Percentiles rank a stretch among this genome's conserved stretches.
These are phyloP conservation scores for Neogobius melanostomus DNA, from an alignment of 2,113 vertebrate species.

Conservation along the genomic window DNA sequence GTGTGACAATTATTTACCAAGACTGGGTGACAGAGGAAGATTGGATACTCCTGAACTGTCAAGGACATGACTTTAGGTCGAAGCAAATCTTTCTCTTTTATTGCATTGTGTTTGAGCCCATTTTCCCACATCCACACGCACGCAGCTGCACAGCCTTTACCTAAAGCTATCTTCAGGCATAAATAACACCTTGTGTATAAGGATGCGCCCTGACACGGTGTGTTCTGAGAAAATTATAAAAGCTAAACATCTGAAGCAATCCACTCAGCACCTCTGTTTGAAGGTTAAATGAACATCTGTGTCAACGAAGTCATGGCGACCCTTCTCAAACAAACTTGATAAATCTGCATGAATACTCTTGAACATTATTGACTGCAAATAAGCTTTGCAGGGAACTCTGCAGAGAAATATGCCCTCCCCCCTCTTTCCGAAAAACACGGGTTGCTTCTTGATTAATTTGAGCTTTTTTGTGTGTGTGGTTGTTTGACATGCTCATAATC, in stretches of 20 bases:
- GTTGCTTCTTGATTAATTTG: too few species aligned
- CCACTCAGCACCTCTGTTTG: slow-evolving; percentile 13
- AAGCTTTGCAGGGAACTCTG: background rate
- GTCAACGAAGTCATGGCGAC: slow-evolving; percentile 17
- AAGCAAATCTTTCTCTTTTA: slow-evolving; percentile 49
- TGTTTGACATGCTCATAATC: too few species aligned
- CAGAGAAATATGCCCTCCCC: too few species aligned
- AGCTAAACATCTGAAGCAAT: background rate
- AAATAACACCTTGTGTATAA: slow-evolving; percentile 23
- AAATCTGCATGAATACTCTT: slow-evolving; percentile 17
- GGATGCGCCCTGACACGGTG: too few species aligned
- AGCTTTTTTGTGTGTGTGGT: too few species aligned
- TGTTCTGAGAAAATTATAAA: background rate
- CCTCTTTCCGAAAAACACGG: too few species aligned
- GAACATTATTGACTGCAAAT: slow-evolving; percentile 11
- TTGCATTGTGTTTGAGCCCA: slow-evolving; percentile 49
- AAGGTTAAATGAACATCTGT: slow-evolving; percentile 47
- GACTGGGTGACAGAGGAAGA: slow-evolving; percentile 42
- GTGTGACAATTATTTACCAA: slow-evolving; percentile 44
- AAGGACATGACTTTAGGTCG: slow-evolving; percentile 44
- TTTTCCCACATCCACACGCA: slow-evolving; percentile 32
- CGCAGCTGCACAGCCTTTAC: slow-evolving; percentile 12
- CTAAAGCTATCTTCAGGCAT: slow-evolving; percentile 11
- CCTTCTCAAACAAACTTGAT: slow-evolving; percentile 11
- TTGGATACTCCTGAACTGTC: slow-evolving; percentile 60